Evolutionary conservation across 2,113 vertebrate species (phyloP), one percentile per base, ranked within the genome.

Genomic region (Coregonus clupeaformis): DNA sequence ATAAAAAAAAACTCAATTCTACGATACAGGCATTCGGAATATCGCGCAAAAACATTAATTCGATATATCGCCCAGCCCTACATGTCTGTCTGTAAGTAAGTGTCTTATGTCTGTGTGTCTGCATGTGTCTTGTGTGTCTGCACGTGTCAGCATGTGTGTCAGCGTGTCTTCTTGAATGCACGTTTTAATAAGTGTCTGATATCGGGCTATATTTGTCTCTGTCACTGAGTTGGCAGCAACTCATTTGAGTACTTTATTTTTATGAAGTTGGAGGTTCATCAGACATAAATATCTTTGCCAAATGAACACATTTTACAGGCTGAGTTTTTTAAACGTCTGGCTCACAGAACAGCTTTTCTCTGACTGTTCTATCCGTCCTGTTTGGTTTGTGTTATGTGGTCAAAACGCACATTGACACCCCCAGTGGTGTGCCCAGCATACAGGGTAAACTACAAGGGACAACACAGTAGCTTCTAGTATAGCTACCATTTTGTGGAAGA

Each of bases 321-420:
- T 9, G 25, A 32, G 27, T 11, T 27, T 6, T 27, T 27, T 30
- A 13, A 25, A 29, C 5, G 27, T 65, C 6, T 30, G 63, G 25
- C 63, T 30, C 25, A 16, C 63, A 65, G 63, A 25, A 24, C 13
- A 30, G 25, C 63, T 42, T 65, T 75, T 71, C 69, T 52, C 80
- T 67, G 86, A 87, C 89, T 85, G 81, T 65, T 67, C 55, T 68
- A 27, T 67, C 71, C 64, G 52, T 73, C 55, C 64, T 7, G 27
- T 72, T n/a, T n/a, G n/a, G n/a, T n/a, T n/a, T 57, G 16, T 14
- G 36, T 55, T 36, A 18, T 24, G 0, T 66, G 25, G 74, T 81
- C 73, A 49, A 64, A 70, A 78, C 29, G 65, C 77, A 70, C 76
- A 69, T 22, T 9, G 6, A 60, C 30, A 20, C 63, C 29, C 63